Conservation (phyloP, 1,140 invertebrate species). For the Tyrophagus putrescentiae region DNA sequence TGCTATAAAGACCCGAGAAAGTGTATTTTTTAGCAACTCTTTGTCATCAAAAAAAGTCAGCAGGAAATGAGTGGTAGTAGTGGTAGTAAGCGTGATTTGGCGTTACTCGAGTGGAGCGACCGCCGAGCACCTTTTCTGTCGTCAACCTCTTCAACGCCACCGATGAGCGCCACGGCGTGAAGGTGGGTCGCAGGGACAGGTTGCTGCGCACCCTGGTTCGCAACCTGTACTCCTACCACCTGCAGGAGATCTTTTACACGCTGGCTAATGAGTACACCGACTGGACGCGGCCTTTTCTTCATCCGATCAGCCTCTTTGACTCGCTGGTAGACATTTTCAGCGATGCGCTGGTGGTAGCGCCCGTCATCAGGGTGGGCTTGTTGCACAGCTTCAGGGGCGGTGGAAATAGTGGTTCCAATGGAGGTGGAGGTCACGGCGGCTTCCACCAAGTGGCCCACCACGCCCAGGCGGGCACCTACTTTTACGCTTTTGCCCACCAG, state of each 20-base stretch:
- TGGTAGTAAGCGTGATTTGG: too few species aligned
- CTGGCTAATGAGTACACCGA: slow-evolving; percentile 94
- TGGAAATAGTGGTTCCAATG: too few species aligned
- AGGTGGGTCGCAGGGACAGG: slow-evolving; percentile 68
- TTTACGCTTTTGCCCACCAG: slow-evolving; percentile 37
- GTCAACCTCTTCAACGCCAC: slow-evolving; percentile 65
- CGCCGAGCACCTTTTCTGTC: too few species aligned
- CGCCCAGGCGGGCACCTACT: slow-evolving; percentile 5
- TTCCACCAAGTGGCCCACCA: too few species aligned
- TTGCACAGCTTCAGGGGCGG: slow-evolving; percentile 60
- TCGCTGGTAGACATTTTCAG: slow-evolving; percentile 80
- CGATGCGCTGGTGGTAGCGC: slow-evolving; percentile 82
- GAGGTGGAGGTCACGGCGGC: too few species aligned
- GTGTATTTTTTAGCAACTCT: too few species aligned
- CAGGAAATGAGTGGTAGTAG: too few species aligned
- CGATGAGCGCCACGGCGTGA: slow-evolving; percentile 81
- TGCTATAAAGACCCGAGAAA: too few species aligned
- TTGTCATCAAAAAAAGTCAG: too few species aligned
- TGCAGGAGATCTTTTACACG: slow-evolving; percentile 83
- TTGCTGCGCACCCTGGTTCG: slow-evolving; percentile 79
- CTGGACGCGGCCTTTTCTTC: slow-evolving; percentile 80
- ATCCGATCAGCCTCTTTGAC: slow-evolving; percentile 79
- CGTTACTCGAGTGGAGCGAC: too few species aligned
- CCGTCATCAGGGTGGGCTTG: slow-evolving; percentile 73
- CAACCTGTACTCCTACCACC: slow-evolving; percentile 37